Conservation (phyloP, 2,888 invertebrate species). For the Galeruca laticollis region DNA sequence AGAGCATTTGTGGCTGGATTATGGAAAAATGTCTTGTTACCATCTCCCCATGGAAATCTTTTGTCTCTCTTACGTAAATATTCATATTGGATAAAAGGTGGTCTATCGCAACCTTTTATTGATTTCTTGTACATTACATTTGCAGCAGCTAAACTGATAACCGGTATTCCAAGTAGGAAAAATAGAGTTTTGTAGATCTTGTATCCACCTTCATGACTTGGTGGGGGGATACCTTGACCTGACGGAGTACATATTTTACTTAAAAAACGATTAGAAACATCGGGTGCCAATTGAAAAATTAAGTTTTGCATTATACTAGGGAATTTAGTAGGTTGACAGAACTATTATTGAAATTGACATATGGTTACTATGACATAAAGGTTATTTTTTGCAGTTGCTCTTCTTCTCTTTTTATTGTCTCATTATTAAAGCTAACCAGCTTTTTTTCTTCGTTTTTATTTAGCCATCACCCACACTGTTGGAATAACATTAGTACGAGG, state of each 20-base stretch:
- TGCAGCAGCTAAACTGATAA: slow-evolving; percentile 73
- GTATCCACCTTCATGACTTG: slow-evolving; percentile 68
- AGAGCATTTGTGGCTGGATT: slow-evolving; percentile 83
- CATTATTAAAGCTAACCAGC: too few species aligned
- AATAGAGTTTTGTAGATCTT: slow-evolving; percentile 82
- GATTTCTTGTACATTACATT: slow-evolving; percentile 78
- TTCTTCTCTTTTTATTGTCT: too few species aligned
- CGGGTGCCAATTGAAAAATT: background rate
- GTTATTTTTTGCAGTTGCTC: too few species aligned
- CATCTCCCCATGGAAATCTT: slow-evolving; percentile 94
- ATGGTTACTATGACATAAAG: background rate
- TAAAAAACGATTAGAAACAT: background rate
- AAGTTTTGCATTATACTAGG: background rate
- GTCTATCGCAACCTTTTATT: slow-evolving; percentile 64
- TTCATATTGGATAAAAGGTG: slow-evolving; percentile 82
- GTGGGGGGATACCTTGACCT: slow-evolving; percentile 24
- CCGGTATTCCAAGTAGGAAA: slow-evolving; percentile 82
- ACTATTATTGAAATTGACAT: background rate
- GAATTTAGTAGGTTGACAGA: background rate
- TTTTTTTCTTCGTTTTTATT: too few species aligned
- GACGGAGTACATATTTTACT: slow-evolving; percentile 14
- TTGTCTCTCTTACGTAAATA: slow-evolving; percentile 82
- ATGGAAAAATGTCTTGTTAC: slow-evolving; percentile 86
- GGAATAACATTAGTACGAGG: too few species aligned
- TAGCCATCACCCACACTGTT: too few species aligned